Evolutionary conservation across 1,140 invertebrate genomes (phyloP).

Genomic region (Brachionus angularis): DNA sequence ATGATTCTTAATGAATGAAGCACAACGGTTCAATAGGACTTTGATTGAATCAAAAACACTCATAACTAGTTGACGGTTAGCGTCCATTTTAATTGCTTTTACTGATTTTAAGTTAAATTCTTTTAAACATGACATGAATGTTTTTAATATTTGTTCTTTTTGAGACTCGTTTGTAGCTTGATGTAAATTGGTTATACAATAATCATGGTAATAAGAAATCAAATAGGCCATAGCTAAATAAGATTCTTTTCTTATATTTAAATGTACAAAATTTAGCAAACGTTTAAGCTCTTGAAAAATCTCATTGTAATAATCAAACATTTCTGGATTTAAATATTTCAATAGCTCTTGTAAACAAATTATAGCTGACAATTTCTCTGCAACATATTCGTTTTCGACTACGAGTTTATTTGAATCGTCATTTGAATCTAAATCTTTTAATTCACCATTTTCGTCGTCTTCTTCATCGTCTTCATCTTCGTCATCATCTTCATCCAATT

Average conservation of each 20-base stretch:
- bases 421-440: not conserved
- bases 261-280: slow-evolving; percentile 22
- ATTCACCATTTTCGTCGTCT: not conserved
- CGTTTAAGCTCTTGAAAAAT: slow-evolving; percentile 15
- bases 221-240: slow-evolving; percentile 25
- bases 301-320: slow-evolving; percentile 33
- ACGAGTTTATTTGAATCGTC: slow-evolving; percentile 26
- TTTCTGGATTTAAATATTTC: slow-evolving; percentile 25
- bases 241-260: slow-evolving; percentile 42
- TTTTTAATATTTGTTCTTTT: slow-evolving; percentile 3
- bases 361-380: slow-evolving; percentile 36
- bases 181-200: slow-evolving; percentile 18
- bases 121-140: slow-evolving; percentile 15
- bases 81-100: slow-evolving; percentile 30
- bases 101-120: slow-evolving; percentile 23
- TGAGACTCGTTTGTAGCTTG: not conserved
- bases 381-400: slow-evolving; percentile 33
- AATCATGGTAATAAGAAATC: slow-evolving; percentile 41
- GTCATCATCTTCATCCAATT: slow-evolving; percentile 24
- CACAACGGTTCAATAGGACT: slow-evolving; percentile 31
- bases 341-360: slow-evolving; percentile 26
- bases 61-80: slow-evolving; percentile 39
- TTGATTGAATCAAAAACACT: slow-evolving; percentile 37
- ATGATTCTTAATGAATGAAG: slow-evolving; percentile 3
- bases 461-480: slow-evolving; percentile 29